A percentile compares a stretch with the other conserved stretches of the same genome.
These are phyloP conservation scores for Nemopilema nomurai DNA, from an alignment of 30 jellyfish, hydroid and myxozoan species.

Conservation along the genomic window DNA sequence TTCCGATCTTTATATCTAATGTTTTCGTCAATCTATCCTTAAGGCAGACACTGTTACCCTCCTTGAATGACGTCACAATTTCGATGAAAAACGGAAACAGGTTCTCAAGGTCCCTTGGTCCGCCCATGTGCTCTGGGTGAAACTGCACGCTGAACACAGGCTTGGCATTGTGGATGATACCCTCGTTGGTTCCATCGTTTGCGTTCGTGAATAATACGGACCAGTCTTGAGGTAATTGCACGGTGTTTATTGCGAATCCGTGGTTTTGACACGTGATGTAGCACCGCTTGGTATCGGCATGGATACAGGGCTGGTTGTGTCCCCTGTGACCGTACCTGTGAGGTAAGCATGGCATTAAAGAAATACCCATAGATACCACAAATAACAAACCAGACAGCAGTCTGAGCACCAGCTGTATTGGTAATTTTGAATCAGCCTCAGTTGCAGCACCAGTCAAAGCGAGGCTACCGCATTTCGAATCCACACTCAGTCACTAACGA, in stretches of 20 bases:
- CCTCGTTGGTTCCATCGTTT: conserved; percentile 92
- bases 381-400: background rate
- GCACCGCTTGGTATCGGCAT: conserved; percentile 74
- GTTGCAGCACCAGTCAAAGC: too few species aligned
- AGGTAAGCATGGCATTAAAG: too few species aligned
- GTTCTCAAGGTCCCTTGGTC: conserved; percentile 89
- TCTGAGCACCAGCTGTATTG: too few species aligned
- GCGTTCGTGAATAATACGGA: conserved; percentile 81
- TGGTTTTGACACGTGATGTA: conserved; percentile 96
- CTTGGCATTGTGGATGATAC: conserved; percentile 74
- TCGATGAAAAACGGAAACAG: conserved; percentile 78
- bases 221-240: conserved; percentile 71
- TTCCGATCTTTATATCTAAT: conserved; percentile 13
- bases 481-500: too few species aligned
- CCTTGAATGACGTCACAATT: conserved; percentile 49
- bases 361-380: background rate
- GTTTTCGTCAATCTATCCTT: conserved; percentile 50
- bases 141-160: conserved; percentile 91
- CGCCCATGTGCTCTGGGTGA: conserved; percentile 97
- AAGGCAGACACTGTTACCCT: conserved; percentile 37
- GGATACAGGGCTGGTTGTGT: conserved; percentile 96
- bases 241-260: conserved; percentile 87
- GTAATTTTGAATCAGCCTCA: too few species aligned
- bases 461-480: too few species aligned
- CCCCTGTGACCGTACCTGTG: conserved; percentile 94